Evolutionary conservation across 2,113 vertebrate species (phyloP).

Genomic region (Haemorhous mexicanus): DNA sequence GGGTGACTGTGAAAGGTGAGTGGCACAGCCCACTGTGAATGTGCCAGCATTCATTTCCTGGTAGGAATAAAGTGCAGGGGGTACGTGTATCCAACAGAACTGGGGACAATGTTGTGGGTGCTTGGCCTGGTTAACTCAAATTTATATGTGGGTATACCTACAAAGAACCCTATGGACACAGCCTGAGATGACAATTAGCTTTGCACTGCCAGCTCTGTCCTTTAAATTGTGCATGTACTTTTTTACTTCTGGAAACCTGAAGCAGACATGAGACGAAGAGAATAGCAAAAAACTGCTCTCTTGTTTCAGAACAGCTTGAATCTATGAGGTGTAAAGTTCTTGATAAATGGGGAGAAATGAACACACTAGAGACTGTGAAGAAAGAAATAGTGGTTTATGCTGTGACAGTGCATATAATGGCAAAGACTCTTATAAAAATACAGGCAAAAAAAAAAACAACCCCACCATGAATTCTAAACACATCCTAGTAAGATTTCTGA

Average conservation of each 20-base stretch:
- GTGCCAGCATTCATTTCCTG: not conserved
- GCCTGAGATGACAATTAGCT: not conserved
- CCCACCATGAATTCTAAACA: not conserved
- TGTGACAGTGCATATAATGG: not conserved
- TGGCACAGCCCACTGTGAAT: not conserved
- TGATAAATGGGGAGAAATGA: conserved; percentile 64
- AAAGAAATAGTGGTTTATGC: conserved; percentile 59
- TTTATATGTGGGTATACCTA: not conserved
- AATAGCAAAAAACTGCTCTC: not conserved
- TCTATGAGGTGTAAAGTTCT: conserved; percentile 68
- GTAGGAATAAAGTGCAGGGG: not conserved
- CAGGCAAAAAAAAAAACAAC: conserved; percentile 34
- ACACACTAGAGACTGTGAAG: conserved; percentile 65
- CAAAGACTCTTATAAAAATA: conserved; percentile 59
- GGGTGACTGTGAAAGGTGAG: not conserved
- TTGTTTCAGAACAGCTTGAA: conserved; percentile 38
- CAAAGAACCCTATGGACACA: not conserved
- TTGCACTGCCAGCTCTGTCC: not conserved
- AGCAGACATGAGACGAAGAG: not conserved
- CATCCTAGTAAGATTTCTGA: not conserved
- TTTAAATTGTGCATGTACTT: not conserved
- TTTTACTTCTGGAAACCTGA: conserved; percentile 36
- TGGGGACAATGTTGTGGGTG: not conserved
- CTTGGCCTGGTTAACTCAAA: not conserved
- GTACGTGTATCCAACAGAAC: accelerated